Evolutionary conservation across 1,140 invertebrate genomes (phyloP).

Genomic region (Oscheius sp.): DNA sequence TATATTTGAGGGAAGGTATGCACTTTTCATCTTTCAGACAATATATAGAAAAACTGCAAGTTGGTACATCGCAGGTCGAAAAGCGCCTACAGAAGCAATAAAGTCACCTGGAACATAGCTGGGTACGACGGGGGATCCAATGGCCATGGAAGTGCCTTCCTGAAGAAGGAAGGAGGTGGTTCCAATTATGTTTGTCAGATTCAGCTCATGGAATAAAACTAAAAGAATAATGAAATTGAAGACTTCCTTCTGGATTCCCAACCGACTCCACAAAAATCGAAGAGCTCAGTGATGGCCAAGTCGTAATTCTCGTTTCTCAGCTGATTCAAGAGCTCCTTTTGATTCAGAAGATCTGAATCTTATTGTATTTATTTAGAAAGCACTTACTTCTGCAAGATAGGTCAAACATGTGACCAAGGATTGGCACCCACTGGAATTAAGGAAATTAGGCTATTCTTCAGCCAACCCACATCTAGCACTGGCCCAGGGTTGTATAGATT

Average conservation of each 20-base stretch:
- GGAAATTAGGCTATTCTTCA: no score
- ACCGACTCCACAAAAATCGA: slow-evolving; percentile 43
- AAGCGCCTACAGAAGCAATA: no score
- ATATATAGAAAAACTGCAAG: no score
- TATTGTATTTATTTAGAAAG: neutral
- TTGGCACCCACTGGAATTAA: no score
- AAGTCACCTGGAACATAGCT: neutral
- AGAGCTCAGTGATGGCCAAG: slow-evolving; percentile 35
- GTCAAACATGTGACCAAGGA: neutral
- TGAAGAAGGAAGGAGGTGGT: slow-evolving; percentile 2
- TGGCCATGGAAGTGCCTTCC: neutral
- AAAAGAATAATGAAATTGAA: slow-evolving; percentile 1
- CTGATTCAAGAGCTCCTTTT: slow-evolving; percentile 20
- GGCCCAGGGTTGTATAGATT: neutral
- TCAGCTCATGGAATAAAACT: slow-evolving; percentile 21
- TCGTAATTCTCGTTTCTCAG: slow-evolving; percentile 44
- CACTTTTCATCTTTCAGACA: neutral
- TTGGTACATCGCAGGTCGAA: no score
- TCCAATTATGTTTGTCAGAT: neutral
- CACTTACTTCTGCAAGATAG: neutral
- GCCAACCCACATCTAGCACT: no score
- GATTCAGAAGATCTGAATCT: neutral
- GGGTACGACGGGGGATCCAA: neutral
- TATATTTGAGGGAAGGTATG: neutral
- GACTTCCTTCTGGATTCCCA: neutral